A percentile compares a stretch with the other conserved stretches of the same genome.
These are phyloP conservation scores for Pelagia noctiluca DNA, from an alignment of 30 jellyfish, hydroid and myxozoan species.

Conservation along the genomic window DNA sequence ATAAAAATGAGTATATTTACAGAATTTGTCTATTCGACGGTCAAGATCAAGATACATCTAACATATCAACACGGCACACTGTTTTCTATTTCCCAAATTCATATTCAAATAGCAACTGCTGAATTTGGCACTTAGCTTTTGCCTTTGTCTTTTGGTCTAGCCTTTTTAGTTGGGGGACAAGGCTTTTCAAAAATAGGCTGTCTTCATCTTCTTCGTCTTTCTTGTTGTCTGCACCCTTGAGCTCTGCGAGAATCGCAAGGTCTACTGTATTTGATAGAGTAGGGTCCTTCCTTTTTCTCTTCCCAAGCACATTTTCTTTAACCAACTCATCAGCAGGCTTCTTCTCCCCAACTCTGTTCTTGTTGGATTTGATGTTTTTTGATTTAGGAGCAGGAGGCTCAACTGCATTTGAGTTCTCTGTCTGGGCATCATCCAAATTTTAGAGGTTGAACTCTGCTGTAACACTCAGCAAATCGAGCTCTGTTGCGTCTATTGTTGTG, in stretches of 20 bases:
- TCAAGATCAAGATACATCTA: not conserved
- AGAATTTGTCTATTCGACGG: not conserved
- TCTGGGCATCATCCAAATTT: no score
- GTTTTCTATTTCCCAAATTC: constrained; percentile 39
- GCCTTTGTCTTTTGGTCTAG: constrained; percentile 38
- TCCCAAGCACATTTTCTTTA: constrained; percentile 45
- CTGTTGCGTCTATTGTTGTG: no score
- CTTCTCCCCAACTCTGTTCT: no score
- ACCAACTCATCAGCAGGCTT: no score
- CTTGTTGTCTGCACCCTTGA: constrained; percentile 5
- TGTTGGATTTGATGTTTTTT: no score
- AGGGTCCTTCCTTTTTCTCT: constrained; percentile 37
- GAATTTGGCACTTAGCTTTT: constrained; percentile 49
- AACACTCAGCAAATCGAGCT: no score
- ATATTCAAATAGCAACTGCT: constrained; percentile 42
- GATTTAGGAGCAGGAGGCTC: no score
- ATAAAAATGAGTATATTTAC: not conserved
- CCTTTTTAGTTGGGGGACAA: constrained; percentile 47
- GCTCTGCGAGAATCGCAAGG: constrained; percentile 49
- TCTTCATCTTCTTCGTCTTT: constrained; percentile 41
- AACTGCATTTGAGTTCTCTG: no score
- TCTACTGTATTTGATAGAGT: constrained; percentile 34
- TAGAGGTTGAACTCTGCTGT: no score
- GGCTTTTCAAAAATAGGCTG: no score
- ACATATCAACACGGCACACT: not conserved